Evolutionary conservation across 2,888 invertebrate genomes (phyloP).

Genomic region (Antheraea yamamai): DNA sequence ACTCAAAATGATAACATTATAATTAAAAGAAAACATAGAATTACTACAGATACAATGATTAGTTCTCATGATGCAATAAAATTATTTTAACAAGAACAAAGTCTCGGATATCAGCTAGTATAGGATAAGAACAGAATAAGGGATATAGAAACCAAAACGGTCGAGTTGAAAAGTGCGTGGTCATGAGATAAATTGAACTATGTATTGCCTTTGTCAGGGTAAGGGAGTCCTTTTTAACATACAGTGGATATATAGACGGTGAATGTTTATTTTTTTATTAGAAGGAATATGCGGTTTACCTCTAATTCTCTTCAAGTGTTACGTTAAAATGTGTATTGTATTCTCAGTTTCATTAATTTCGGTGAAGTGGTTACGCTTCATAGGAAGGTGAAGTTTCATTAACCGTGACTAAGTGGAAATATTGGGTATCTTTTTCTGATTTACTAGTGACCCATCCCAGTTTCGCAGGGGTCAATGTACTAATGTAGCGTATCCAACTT

Average conservation of each 20-base stretch:
- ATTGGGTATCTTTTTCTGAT: neutral
- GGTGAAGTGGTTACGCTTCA: neutral
- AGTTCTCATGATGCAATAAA: too few species aligned
- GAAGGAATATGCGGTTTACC: neutral
- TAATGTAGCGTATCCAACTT: too few species aligned
- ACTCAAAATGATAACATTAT: too few species aligned
- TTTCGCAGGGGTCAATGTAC: too few species aligned
- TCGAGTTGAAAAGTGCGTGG: conserved; percentile 7
- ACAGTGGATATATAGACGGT: neutral
- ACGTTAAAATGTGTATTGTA: neutral
- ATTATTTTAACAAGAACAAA: too few species aligned
- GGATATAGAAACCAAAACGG: neutral
- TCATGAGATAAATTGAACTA: conserved; percentile 7
- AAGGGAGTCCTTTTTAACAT: neutral
- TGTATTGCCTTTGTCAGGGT: neutral
- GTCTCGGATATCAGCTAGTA: too few species aligned
- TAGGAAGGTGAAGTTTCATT: neutral
- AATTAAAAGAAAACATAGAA: too few species aligned
- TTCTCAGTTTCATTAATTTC: neutral
- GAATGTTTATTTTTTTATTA: neutral
- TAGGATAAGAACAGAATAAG: neutral
- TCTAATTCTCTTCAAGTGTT: neutral
- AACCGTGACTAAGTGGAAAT: neutral
- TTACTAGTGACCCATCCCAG: too few species aligned
- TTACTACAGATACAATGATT: too few species aligned